Conservation (phyloP, 2,113 vertebrate species). For the Corythornis madagascariensis region DNA sequence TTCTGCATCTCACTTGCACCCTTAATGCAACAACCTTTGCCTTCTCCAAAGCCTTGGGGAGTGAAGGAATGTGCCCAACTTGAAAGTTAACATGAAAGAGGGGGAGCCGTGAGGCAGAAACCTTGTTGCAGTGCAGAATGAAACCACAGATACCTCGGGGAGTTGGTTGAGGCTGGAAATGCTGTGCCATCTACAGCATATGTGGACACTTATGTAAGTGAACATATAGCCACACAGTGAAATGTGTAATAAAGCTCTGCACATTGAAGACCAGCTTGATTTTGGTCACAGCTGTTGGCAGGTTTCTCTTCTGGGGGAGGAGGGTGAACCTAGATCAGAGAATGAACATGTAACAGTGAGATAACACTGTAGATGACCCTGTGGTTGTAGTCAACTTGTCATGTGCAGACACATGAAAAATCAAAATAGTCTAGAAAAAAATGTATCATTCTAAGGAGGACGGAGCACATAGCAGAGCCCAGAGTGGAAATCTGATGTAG, state of each 20-base stretch:
- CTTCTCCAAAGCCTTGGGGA: neutral
- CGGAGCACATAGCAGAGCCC: rapidly evolving
- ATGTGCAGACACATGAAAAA: neutral
- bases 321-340: neutral
- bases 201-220: neutral
- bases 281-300: neutral
- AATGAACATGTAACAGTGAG: neutral
- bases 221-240: rapidly evolving
- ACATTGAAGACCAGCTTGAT: neutral
- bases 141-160: neutral
- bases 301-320: neutral
- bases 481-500: neutral
- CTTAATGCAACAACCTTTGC: no score
- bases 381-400: neutral
- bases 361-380: neutral
- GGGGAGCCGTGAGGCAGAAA: neutral
- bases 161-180: neutral
- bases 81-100: rapidly evolving
- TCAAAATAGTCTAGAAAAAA: neutral
- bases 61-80: rapidly evolving
- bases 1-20: neutral
- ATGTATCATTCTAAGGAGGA: neutral
- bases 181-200: neutral
- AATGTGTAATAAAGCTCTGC: neutral
- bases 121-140: neutral